Conservation (phyloP, 1,140 invertebrate species). For the Megalopta genalis region DNA sequence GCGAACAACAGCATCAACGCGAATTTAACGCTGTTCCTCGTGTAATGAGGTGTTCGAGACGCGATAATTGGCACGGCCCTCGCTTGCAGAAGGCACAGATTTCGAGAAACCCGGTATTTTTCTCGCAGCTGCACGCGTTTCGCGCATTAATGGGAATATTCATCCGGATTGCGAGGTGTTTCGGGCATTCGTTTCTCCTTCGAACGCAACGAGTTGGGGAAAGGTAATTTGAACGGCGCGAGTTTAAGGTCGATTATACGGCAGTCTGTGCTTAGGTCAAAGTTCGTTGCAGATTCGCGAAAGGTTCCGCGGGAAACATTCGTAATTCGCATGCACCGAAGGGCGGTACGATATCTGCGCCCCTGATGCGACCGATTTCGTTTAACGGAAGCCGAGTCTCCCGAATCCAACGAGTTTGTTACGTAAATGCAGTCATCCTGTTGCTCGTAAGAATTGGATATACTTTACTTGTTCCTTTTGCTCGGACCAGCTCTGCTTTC, state of each 20-base stretch:
- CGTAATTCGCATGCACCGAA: constrained; percentile 1
- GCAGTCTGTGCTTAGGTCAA: background rate
- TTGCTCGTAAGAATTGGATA: too few relatives aligned
- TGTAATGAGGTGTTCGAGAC: too few relatives aligned
- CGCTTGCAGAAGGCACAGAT: too few relatives aligned
- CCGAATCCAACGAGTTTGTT: background rate
- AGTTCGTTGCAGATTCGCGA: background rate
- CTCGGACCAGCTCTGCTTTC: background rate
- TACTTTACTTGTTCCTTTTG: background rate
- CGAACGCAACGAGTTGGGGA: background rate
- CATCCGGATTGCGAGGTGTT: background rate
- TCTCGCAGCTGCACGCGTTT: too few relatives aligned
- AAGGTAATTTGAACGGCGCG: constrained; percentile 5
- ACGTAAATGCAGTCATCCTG: background rate
- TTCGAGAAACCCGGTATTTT: background rate
- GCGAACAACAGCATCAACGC: too few relatives aligned
- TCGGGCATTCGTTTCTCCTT: background rate
- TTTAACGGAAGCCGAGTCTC: constrained; percentile 2
- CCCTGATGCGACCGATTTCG: background rate
- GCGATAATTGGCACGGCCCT: too few relatives aligned
- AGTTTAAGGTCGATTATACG: constrained; percentile 35
- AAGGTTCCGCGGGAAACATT: background rate
- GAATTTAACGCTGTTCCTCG: background rate
- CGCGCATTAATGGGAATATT: background rate
- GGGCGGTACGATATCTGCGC: background rate